phyloP scores from a whole-genome alignment of 1,140 invertebrate species.

The Parapsyche elsis region DNA sequence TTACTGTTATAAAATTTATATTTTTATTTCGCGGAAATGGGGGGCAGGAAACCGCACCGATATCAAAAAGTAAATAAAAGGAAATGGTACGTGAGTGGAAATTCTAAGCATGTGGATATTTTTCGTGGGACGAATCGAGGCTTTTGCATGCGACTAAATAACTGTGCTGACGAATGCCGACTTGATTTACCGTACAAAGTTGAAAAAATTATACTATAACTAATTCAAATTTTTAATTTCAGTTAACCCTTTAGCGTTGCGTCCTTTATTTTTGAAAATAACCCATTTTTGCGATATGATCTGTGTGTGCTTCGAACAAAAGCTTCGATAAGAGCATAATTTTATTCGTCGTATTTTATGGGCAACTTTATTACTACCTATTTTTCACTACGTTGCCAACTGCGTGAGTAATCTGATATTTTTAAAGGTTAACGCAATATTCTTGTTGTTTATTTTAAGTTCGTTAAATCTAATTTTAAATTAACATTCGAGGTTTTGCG shows the following conservation, averaged over 20 bases:
- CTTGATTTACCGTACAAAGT: no score
- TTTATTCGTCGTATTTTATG: constrained; percentile 11
- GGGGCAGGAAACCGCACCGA: neutral
- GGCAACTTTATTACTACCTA: neutral
- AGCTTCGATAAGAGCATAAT: neutral
- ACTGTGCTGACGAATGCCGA: neutral
- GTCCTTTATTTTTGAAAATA: neutral
- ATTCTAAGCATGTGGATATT: neutral
- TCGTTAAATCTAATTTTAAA: no score
- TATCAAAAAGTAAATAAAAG: constrained; percentile 16
- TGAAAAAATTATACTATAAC: no score
- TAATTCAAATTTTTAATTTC: no score
- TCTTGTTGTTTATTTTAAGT: no score
- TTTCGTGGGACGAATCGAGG: neutral
- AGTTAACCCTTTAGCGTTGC: no score
- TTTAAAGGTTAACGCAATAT: no score
- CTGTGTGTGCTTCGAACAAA: neutral
- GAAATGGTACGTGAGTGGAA: constrained; percentile 16
- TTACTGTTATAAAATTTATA: no score
- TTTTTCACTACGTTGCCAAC: no score
- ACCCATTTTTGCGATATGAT: constrained; percentile 2
- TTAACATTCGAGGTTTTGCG: no score
- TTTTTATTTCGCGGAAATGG: no score
- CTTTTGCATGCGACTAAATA: neutral
- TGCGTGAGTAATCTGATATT: neutral